Evolutionary conservation across 1,140 invertebrate species (phyloP).

Genomic region (Trichogramma pretiosum): DNA sequence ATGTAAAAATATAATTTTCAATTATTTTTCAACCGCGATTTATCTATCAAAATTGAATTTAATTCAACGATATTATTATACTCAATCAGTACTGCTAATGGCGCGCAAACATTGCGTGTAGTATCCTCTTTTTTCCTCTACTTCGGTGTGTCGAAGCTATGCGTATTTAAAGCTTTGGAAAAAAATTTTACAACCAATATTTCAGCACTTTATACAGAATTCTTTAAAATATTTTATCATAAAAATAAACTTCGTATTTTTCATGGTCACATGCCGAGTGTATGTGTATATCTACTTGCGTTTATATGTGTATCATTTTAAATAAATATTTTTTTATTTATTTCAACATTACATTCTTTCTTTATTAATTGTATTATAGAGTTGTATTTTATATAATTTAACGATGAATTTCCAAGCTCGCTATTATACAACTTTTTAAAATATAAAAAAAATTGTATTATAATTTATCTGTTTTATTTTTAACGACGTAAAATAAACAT

Average conservation of each 20-base stretch:
- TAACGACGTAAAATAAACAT: too few relatives aligned
- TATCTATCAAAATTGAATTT: neutral
- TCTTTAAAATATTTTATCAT: conserved; percentile 4
- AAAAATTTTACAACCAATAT: too few relatives aligned
- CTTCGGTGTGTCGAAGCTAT: too few relatives aligned
- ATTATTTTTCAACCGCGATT: neutral
- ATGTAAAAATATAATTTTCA: neutral
- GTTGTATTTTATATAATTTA: conserved; percentile 14
- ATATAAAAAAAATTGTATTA: conserved; percentile 3
- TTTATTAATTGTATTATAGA: too few relatives aligned
- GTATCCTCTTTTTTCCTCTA: too few relatives aligned
- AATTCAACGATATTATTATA: neutral
- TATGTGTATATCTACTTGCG: neutral
- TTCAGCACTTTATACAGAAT: too few relatives aligned
- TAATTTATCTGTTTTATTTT: conserved; percentile 7
- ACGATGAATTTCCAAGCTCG: conserved; percentile 7
- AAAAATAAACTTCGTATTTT: conserved; percentile 10
- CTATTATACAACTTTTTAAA: neutral
- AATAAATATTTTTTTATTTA: too few relatives aligned
- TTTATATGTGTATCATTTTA: too few relatives aligned
- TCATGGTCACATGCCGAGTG: neutral
- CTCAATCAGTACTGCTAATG: neutral
- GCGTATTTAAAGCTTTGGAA: too few relatives aligned
- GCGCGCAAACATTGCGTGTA: too few relatives aligned
- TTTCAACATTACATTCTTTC: too few relatives aligned